Evolutionary conservation across 2,113 vertebrate genomes (phyloP).

Genomic region (Platichthys flesus): DNA sequence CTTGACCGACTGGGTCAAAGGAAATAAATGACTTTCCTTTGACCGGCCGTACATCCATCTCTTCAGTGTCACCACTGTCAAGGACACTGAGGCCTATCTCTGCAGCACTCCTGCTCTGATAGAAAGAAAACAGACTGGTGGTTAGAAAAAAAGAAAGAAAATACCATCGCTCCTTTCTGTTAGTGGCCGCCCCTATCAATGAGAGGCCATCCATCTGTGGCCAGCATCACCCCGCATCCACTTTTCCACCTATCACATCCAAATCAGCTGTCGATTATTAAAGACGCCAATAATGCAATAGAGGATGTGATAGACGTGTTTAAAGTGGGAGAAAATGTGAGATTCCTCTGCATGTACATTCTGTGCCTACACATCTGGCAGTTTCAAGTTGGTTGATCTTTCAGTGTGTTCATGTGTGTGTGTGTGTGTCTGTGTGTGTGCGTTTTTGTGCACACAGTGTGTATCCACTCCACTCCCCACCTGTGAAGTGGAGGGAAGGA

Average conservation of each 20-base stretch:
- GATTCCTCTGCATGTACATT: constrained; percentile 29
- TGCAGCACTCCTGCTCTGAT: constrained; percentile 45
- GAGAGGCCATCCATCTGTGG: constrained; percentile 40
- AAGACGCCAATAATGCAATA: constrained; percentile 19
- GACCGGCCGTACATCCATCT: constrained; percentile 81
- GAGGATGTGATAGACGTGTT: constrained; percentile 19
- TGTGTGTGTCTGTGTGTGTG: constrained; percentile 18
- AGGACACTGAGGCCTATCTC: constrained; percentile 67
- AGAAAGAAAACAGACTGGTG: constrained; percentile 67
- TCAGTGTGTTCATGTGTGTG: constrained; percentile 3
- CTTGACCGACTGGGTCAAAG: constrained; percentile 85
- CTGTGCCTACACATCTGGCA: constrained; percentile 70
- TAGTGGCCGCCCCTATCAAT: constrained; percentile 39
- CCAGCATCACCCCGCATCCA: not conserved
- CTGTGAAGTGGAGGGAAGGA: constrained; percentile 69
- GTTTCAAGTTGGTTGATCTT: constrained; percentile 42
- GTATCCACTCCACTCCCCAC: constrained; percentile 65
- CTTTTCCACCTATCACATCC: constrained; percentile 6
- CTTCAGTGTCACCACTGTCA: constrained; percentile 79
- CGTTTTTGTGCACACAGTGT: constrained; percentile 32
- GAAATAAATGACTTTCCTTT: constrained; percentile 89
- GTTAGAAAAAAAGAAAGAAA: constrained; percentile 43
- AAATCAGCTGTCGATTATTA: constrained; percentile 34
- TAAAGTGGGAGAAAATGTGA: constrained; percentile 9
- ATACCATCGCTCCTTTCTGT: constrained; percentile 12